These are phyloP conservation scores for Triplophysa siluroides DNA, from an alignment of 2,113 vertebrate genomes.

Conservation along the genomic window DNA sequence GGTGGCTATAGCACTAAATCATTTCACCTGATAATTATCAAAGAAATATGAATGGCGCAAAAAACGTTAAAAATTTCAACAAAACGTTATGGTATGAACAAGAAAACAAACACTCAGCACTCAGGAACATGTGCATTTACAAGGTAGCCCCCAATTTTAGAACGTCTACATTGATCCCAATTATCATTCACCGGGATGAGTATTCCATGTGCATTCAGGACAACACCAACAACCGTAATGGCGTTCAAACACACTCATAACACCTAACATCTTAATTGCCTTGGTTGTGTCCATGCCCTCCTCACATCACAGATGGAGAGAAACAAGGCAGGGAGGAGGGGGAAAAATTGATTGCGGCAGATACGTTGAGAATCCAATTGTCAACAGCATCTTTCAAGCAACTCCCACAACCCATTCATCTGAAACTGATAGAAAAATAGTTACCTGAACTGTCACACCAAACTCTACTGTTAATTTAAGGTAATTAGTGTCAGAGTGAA, in stretches of 20 bases:
- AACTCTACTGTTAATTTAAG: slow-evolving; percentile 84
- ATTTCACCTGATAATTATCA: no score
- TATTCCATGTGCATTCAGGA: not conserved
- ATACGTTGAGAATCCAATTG: slow-evolving; percentile 73
- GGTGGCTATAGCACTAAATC: no score
- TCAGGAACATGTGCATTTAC: no score
- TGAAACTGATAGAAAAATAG: slow-evolving; percentile 79
- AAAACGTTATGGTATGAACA: no score
- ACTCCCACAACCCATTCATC: slow-evolving; percentile 76
- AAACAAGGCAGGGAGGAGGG: slow-evolving; percentile 29
- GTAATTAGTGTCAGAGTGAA: slow-evolving; percentile 81
- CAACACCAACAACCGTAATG: not conserved
- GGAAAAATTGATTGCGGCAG: slow-evolving; percentile 66
- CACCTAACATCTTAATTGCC: slow-evolving; percentile 62
- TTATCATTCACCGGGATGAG: no score
- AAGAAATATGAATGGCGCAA: no score
- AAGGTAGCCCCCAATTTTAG: no score
- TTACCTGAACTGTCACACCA: slow-evolving; percentile 80
- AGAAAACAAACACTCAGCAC: no score
- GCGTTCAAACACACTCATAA: slow-evolving; percentile 37
- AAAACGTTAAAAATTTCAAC: no score
- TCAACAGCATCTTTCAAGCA: slow-evolving; percentile 72
- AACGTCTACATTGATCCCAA: no score
- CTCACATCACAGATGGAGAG: slow-evolving; percentile 47
- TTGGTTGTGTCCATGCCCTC: slow-evolving; percentile 49